Evolutionary conservation across 1,140 invertebrate genomes (phyloP), one percentile per base, ranked within the genome.

Genomic region (Hypothenemus hampei): DNA sequence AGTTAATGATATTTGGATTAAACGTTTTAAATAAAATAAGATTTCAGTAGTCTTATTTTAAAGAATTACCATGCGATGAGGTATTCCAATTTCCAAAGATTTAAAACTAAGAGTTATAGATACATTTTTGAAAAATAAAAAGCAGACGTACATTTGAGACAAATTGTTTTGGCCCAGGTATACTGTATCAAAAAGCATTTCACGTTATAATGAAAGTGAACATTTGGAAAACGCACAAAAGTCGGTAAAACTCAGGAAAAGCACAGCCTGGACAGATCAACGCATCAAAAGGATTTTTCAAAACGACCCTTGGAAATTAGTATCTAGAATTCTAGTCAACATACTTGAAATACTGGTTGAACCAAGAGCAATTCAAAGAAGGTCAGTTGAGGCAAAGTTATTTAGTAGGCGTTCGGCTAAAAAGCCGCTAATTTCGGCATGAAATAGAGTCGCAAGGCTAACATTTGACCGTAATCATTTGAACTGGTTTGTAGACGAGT

Each of bases 181-280:
- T 35, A 50, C 36, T 40, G 33, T 44, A 50, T 50, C 33, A 13
- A 16, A 50, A 50, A 50, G 18, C 44, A 50, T 50, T 50, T 50
- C 3, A 50, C 23, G 5, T 13, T 50, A 47, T 2, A 51, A 40
- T 47, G 22, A 4, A 31, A 33, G 26, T 11, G 26, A 13, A 31
- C 26, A 31, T 31, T 31, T 31, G 13, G 3, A 3, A 8, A 31
- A 31, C 8, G 10, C 15, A 15, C 45, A 7, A n/a, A 48, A 48
- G 1, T 35, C 24, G 10, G 45, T 8, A 18, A 35, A 11, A 19
- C 45, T 10, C 3, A 48, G 29, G 4, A 48, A 35, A 20, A 48
- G 13, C 15, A 35, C 19, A 18, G 26, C 24, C 33, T 33, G 16
- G 0, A 35, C 19, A 7, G 33, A 48, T 10, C 33, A 16, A 37